Evolutionary conservation across 2,797 vertebrate species (phyloP), one percentile per base, ranked within the genome.

Genomic region (Poeciliopsis gracilis): DNA sequence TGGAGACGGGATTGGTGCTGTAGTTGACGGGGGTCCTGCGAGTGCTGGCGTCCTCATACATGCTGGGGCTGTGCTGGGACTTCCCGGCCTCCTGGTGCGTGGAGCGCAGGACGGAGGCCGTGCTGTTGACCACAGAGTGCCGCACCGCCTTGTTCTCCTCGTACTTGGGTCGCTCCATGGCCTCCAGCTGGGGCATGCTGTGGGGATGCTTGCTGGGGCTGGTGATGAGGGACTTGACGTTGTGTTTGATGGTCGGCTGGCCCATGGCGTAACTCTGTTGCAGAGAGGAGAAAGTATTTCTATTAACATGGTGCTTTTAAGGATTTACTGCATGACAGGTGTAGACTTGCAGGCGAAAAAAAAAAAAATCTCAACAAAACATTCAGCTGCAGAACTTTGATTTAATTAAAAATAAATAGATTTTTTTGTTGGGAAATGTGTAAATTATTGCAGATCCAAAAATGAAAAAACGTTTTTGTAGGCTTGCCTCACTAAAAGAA

Each of bases 191-290:
- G 38, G 97, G 95, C 94, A 98, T 95, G 81, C 91, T 71, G 74
- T 97, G 97, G 46, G 97, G 86, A 55, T 97, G 94, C 90, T 98
- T 99, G 86, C 93, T 94, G 57, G 98, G 97, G 89, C 97, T 97
- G 76, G 98, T 98, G 93, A 99, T 98, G 74, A 99, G 94, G 71
- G 98, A 99, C 94, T 99, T 99, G 87, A 99, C 98, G 36, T 99
- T 99, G 94, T 99, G 98, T 93, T 99, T 99, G 94, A 99, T 98
- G 80, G 97, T 92, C 13, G 97, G 95, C 86, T 98, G 97, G 91
- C 90, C 94, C 87, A 96, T 91, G 84, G 96, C 86, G 78, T 95
- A 95, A 86, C 95, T 96, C 95, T 99, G 97, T 79, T 94, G 95
- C 90, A 97, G 89, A 75, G 95, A 95, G 77, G 18, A 41, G 33